Percentiles rank a stretch among this genome's conserved stretches.
Conservation (phyloP, 2,888 invertebrate species). For the Limenitis camilla region DNA sequence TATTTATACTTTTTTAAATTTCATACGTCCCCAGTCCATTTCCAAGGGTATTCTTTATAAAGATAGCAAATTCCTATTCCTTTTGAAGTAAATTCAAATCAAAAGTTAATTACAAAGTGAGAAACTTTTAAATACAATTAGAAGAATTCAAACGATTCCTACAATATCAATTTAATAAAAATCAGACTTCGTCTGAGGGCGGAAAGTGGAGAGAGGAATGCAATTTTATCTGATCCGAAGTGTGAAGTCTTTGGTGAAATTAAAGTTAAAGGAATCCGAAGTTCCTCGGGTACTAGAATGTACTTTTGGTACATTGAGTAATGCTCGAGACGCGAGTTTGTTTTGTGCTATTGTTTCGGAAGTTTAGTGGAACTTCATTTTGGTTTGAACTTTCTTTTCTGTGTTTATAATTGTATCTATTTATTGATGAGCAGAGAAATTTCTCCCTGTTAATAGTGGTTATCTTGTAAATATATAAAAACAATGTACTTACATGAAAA, state of each 20-base stretch:
- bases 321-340: slow-evolving; percentile 20
- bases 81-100: too few species aligned
- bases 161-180: slow-evolving; percentile 27
- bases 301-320: slow-evolving; percentile 25
- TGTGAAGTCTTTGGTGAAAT: slow-evolving; percentile 31
- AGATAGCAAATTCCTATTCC: too few species aligned
- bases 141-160: slow-evolving; percentile 6
- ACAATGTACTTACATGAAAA: too few species aligned
- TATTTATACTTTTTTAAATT: too few species aligned
- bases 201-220: slow-evolving; percentile 26
- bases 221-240: slow-evolving; percentile 33
- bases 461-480: too few species aligned
- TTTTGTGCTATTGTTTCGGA: slow-evolving; percentile 11
- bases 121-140: slow-evolving; percentile 6
- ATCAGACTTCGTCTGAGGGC: slow-evolving; percentile 9
- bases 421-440: too few species aligned
- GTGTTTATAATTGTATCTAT: too few species aligned
- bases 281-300: slow-evolving; percentile 22
- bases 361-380: not conserved
- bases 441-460: too few species aligned
- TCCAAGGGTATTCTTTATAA: too few species aligned
- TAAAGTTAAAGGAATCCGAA: slow-evolving; percentile 33
- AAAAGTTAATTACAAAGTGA: not conserved
- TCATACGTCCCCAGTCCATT: too few species aligned
- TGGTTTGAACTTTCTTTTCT: not conserved